phyloP scores from a whole-genome alignment of 2,113 vertebrate genomes.

The Pelusios castaneus region DNA sequence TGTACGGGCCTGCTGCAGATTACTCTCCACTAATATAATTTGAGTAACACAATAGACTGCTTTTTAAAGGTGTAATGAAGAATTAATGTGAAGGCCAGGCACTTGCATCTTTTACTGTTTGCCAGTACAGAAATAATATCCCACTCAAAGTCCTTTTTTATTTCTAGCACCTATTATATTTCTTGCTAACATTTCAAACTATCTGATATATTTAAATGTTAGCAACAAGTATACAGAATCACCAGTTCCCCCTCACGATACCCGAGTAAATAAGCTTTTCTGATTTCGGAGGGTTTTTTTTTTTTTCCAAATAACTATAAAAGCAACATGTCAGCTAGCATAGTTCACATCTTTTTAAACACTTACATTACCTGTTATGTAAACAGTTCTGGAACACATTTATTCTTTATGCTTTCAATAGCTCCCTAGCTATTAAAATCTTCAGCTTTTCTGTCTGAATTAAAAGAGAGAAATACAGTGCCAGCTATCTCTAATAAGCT shows the following conservation, averaged over 20 bases:
- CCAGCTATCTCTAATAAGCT: background rate
- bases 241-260: background rate
- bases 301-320: fast-evolving
- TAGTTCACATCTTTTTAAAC: background rate
- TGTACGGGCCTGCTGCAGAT: background rate
- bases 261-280: background rate
- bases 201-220: background rate
- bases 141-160: background rate
- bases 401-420: background rate
- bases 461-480: background rate
- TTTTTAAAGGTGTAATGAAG: background rate
- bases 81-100: background rate
- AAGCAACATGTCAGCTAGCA: background rate
- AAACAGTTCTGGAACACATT: background rate
- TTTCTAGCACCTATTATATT: background rate
- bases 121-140: background rate
- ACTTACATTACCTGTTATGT: background rate
- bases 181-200: background rate
- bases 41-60: background rate
- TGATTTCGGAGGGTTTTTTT: background rate
- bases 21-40: background rate
- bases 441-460: background rate
- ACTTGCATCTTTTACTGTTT: background rate
- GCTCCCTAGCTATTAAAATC: background rate
- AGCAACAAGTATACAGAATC: background rate